Evolutionary conservation across 1,140 invertebrate species (phyloP).

Genomic region (Drosophila nasuta): DNA sequence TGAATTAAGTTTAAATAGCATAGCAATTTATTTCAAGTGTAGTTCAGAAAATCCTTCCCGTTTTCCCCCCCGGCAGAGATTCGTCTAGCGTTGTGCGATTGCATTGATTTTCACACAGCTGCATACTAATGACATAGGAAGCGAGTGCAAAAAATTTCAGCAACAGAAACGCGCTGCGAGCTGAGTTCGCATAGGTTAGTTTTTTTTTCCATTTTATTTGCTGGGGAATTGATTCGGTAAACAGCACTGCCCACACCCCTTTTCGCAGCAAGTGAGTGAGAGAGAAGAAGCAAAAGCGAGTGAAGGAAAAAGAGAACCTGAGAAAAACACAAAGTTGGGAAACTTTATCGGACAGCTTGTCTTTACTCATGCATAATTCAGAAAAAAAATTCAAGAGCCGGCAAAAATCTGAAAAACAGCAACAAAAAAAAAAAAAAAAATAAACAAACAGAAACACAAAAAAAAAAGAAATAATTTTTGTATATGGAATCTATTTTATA

Average conservation of each 20-base stretch:
- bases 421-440: not conserved
- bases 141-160: not conserved
- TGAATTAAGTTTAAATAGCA: constrained; percentile 1
- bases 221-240: constrained; percentile 7
- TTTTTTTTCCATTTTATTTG: not conserved
- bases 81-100: not conserved
- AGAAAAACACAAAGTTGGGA: not conserved
- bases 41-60: not conserved
- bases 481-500: constrained; percentile 53
- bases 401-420: too few species aligned
- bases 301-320: not conserved
- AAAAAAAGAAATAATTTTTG: constrained; percentile 53
- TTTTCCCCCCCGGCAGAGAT: not conserved
- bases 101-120: not conserved
- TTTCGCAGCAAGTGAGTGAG: not conserved
- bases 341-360: not conserved
- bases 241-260: constrained; percentile 18
- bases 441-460: not conserved
- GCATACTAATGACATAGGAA: not conserved
- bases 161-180: not conserved
- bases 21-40: not conserved
- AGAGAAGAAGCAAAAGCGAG: not conserved
- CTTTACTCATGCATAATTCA: constrained; percentile 9
- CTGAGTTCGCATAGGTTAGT: not conserved
- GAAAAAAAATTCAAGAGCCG: constrained; percentile 15